Conservation (phyloP, 2,113 vertebrate species). For the Probosciger aterrimus region DNA sequence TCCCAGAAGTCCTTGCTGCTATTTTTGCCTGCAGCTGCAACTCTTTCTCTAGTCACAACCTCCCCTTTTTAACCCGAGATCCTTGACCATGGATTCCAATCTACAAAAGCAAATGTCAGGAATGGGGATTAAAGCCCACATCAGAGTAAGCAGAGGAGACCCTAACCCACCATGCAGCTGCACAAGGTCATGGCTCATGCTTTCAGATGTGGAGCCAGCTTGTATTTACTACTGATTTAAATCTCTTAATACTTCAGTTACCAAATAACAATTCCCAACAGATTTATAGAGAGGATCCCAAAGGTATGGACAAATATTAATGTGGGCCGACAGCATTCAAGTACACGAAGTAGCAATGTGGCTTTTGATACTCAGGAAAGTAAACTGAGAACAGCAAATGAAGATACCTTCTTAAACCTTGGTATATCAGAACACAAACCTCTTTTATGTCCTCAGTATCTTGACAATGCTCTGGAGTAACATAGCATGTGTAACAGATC, state of each 20-base stretch:
- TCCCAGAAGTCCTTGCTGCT: not conserved
- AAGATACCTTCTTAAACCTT: not conserved
- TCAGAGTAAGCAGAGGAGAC: not conserved
- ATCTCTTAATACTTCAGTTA: not conserved
- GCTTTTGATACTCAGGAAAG: not conserved
- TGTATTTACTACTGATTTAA: not conserved
- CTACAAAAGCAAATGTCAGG: not conserved
- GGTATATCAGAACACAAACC: not conserved
- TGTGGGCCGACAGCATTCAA: not conserved
- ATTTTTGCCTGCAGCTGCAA: not conserved
- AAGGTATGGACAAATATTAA: not conserved
- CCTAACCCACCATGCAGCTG: not conserved
- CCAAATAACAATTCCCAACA: not conserved
- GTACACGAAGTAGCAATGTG: accelerated
- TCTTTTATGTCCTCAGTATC: not conserved
- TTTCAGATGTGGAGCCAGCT: not conserved
- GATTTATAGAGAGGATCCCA: not conserved
- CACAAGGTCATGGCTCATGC: not conserved
- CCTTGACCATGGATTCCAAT: not conserved
- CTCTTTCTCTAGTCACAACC: not conserved
- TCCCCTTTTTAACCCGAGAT: not conserved
- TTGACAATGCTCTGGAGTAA: not conserved
- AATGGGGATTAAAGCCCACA: not conserved
- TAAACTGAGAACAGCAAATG: not conserved
- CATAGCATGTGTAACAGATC: not conserved